Evolutionary conservation across 2,888 invertebrate genomes (phyloP).

Genomic region (Drosophila neotestacea): DNA sequence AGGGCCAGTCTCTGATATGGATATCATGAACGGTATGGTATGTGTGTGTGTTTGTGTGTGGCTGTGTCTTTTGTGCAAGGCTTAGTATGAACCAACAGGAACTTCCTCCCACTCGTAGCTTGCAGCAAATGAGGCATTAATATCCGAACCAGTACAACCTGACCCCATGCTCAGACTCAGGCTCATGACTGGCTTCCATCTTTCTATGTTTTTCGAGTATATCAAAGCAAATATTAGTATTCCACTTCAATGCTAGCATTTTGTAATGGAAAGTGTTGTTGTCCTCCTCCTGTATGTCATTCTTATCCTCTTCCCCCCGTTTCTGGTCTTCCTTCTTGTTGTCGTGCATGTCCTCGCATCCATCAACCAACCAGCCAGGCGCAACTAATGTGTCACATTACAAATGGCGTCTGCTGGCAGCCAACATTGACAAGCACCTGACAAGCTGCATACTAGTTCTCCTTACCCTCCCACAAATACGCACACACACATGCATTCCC

Average conservation of each 20-base stretch:
- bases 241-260: constrained; percentile 79
- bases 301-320: constrained; percentile 1
- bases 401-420: constrained; percentile 60
- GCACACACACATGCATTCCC: constrained; percentile 10
- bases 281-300: constrained; percentile 12
- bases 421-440: constrained; percentile 34
- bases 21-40: constrained; percentile 3
- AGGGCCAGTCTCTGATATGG: constrained; percentile 41
- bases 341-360: constrained; percentile 44
- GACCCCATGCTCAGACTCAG: constrained; percentile 39
- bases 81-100: constrained; percentile 54
- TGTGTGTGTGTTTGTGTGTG: constrained; percentile 28
- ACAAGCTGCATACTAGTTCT: constrained; percentile 11
- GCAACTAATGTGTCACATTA: constrained; percentile 76
- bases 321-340: constrained; percentile 23
- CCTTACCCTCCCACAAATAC: not conserved
- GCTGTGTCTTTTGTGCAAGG: constrained; percentile 55
- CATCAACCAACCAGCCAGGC: constrained; percentile 69
- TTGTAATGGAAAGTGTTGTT: constrained; percentile 78
- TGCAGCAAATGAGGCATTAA: constrained; percentile 82
- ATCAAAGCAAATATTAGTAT: constrained; percentile 77
- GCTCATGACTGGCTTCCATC: constrained; percentile 56
- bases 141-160: constrained; percentile 48
- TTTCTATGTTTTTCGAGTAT: constrained; percentile 65
- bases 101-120: constrained; percentile 29